Evolutionary conservation across 2,888 invertebrate species (phyloP).

Genomic region (Thymelicus lineola): DNA sequence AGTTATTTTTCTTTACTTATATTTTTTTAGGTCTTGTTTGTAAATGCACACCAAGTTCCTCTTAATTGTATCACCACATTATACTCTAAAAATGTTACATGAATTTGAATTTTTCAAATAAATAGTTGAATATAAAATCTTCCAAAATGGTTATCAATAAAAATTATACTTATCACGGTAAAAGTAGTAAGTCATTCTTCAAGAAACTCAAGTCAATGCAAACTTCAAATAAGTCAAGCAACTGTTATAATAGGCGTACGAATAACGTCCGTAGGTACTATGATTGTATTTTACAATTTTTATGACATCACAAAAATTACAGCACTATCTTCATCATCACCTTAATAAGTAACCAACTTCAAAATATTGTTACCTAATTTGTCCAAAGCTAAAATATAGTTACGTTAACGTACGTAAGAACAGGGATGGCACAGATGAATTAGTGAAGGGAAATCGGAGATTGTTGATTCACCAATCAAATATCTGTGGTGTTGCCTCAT

Average conservation of each 20-base stretch:
- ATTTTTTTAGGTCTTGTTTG: constrained; percentile 7
- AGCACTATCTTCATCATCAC: no score
- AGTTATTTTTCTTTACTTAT: constrained; percentile 18
- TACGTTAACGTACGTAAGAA: no score
- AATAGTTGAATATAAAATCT: neutral
- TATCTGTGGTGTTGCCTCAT: no score
- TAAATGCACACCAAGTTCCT: constrained; percentile 30
- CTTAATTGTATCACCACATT: constrained; percentile 2
- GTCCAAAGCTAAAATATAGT: no score
- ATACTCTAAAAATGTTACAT: neutral
- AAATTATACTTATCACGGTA: neutral
- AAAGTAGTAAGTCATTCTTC: neutral
- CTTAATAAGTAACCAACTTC: no score
- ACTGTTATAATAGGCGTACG: neutral
- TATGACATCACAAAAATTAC: neutral
- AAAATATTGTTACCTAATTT: no score
- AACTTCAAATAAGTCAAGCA: neutral
- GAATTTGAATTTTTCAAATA: neutral
- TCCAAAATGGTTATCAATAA: neutral
- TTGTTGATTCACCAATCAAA: no score
- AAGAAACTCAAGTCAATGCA: neutral
- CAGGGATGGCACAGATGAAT: no score
- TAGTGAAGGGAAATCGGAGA: no score
- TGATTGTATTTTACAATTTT: neutral
- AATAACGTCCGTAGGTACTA: no score